Evolutionary conservation across 2,888 invertebrate species (phyloP), one percentile per base, ranked within the genome.

Genomic region (Dicyrtoma fusca): DNA sequence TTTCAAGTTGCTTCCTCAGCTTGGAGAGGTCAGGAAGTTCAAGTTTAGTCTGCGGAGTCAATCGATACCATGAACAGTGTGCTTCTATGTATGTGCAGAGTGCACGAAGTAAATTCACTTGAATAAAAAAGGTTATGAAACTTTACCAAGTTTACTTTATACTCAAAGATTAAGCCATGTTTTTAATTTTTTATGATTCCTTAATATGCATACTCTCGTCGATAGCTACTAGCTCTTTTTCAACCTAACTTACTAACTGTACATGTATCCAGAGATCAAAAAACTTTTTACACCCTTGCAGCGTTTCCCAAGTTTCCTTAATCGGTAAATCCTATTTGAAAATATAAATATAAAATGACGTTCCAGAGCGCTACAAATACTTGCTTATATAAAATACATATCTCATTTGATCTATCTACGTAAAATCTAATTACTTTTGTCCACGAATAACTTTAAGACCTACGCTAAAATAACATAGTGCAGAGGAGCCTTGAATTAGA

Each of bases 1-100:
- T 64, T 64, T 64, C 64, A 64, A 64, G 64, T 64, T 64, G 64
- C 64, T 64, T 64, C 64, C 64, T 64, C 49, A 64, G 26, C n/a
- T 19, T 44, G 13, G 25, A n/a, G 64, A 64, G 64, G 64, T 64
- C 64, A 64, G 64, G 64, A 64, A 64, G 64, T 64, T 64, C 64
- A 64, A 64, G 64, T 64, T 64, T 64, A 64, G 64, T 64, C 64
- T 64, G 47, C 47, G 25, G 14, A 63, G 44, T 45, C 45, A 19
- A 62, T 34, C 25, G n/a, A 62, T 42, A 62, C 10, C 19, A 4
- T 17, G 3, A 49, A 49, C 49, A 14, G n/a, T 17, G 3, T 34
- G 34, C 3, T 5, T 34, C 3, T 49, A 49, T 17, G 17, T 11
- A 49, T 4, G 17, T 49, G 11, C 49, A 53, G 21, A 11, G 34